Evolutionary conservation across 1,140 invertebrate species (phyloP), one percentile per base, ranked within the genome.

Genomic region (Saccostrea cuccullata): DNA sequence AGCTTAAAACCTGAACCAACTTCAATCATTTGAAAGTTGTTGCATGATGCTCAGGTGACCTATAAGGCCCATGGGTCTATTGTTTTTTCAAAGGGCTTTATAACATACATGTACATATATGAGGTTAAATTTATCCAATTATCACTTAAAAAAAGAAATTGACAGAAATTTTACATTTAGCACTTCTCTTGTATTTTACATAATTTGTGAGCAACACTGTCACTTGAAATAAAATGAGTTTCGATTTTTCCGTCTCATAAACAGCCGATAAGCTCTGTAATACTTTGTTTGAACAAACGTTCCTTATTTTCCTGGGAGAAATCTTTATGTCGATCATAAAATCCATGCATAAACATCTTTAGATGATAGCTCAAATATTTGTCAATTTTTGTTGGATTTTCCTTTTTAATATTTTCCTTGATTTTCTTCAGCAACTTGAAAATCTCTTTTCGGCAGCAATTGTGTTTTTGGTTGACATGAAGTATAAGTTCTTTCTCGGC

Each of bases 341-440:
- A 56, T 0, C 23, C 5, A 20, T 86, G 67, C 55, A 88, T 88
- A 23, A 88, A 88, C 26, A 86, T 70, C 40, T 88, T 88, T 0
- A 88, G 70, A 56, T 86, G 26, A 36, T 88, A 88, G 6, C 82
- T 85, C 47, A 84, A 67, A 15, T 82, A 88, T 83, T 88, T 88
- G 23, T 82, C 23, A 2, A 88, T 86, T 55, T 64, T 82, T 11
- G 0, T 73, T 12, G 84, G 70, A 67, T 67, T 30, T 56, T 84
- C 11, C 1, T 55, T 8, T 56, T 89, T 89, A 5, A 84, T 58
- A 8, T 86, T 30, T n/a, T 89, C 40, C 8, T 85, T 55, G 8
- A 64, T 15, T 9, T n/a, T 26, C 58, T 89, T 89, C 17, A 89
- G 30, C 15, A 84, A 5, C 56, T 70, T 86, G n/a, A 89, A 89